These are phyloP conservation scores for Pseudoatta argentina DNA, from an alignment of 1,140 invertebrate species.

Conservation along the genomic window DNA sequence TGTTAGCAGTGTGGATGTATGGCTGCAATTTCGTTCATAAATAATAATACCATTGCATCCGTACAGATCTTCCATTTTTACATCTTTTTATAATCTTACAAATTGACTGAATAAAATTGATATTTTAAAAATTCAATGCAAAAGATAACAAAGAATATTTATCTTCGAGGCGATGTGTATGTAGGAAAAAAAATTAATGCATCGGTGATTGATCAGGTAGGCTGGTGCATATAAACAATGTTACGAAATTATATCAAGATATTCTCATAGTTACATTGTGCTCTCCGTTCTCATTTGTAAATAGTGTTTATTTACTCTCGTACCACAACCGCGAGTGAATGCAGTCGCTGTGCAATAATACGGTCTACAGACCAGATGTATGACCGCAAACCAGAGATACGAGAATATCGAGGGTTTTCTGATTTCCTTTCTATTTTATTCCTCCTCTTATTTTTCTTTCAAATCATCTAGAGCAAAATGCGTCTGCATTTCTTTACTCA, in stretches of 20 bases:
- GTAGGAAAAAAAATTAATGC: neutral
- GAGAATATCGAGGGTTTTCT: neutral
- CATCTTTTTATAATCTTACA: neutral
- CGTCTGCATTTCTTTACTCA: neutral
- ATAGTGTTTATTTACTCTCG: slow-evolving; percentile 23
- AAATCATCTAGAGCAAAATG: neutral
- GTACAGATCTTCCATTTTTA: neutral
- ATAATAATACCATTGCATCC: neutral
- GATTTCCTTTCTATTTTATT: slow-evolving; percentile 1
- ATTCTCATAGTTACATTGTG: neutral
- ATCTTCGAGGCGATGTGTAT: neutral
- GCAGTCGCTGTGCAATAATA: neutral
- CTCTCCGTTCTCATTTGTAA: slow-evolving; percentile 2
- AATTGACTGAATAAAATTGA: neutral
- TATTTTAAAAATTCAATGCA: neutral
- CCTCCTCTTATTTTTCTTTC: neutral
- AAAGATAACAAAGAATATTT: slow-evolving; percentile 6
- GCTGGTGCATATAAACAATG: neutral
- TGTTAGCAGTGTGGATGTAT: neutral
- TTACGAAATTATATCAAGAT: slow-evolving; percentile 11
- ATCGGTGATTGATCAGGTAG: neutral
- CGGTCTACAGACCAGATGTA: neutral
- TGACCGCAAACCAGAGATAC: neutral
- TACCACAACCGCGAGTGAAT: neutral
- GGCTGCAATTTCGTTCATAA: neutral